Conservation (phyloP, 2,113 vertebrate genomes). For the Chlorocebus sabaeus region DNA sequence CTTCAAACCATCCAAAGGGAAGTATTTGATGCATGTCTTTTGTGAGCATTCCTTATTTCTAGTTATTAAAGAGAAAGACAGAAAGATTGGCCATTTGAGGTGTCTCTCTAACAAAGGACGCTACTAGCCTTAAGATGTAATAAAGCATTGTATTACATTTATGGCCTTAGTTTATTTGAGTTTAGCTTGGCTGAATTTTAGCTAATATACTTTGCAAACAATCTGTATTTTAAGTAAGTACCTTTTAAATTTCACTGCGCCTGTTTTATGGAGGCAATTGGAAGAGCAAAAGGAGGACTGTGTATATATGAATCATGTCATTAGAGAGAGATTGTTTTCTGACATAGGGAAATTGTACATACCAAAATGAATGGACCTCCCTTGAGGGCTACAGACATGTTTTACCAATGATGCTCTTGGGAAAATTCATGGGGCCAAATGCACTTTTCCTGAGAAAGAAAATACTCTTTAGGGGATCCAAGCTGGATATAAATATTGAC, state of each 20-base stretch:
- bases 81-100: not conserved
- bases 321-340: conserved; percentile 63
- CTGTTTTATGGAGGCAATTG: conserved; percentile 54
- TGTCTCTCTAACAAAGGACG: conserved; percentile 7
- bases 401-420: conserved; percentile 48
- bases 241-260: conserved; percentile 53
- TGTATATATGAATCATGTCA: conserved; percentile 64
- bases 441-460: not conserved
- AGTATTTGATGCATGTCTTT: not conserved
- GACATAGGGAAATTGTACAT: conserved; percentile 45
- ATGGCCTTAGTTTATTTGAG: conserved; percentile 12
- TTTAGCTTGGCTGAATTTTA: conserved; percentile 61
- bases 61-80: conserved; percentile 32
- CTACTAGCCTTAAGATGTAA: conserved; percentile 1
- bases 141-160: conserved; percentile 59
- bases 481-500: conserved; percentile 67
- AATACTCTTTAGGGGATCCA: conserved; percentile 25
- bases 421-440: conserved; percentile 58
- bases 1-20: not conserved
- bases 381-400: conserved; percentile 7
- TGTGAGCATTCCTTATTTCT: conserved; percentile 29
- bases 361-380: conserved; percentile 4
- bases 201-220: conserved; percentile 62
- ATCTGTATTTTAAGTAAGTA: conserved; percentile 67
- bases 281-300: not conserved